Base-by-base conservation (phyloP, 2,888 invertebrate species). In the Blastobasis adustella region DNA sequence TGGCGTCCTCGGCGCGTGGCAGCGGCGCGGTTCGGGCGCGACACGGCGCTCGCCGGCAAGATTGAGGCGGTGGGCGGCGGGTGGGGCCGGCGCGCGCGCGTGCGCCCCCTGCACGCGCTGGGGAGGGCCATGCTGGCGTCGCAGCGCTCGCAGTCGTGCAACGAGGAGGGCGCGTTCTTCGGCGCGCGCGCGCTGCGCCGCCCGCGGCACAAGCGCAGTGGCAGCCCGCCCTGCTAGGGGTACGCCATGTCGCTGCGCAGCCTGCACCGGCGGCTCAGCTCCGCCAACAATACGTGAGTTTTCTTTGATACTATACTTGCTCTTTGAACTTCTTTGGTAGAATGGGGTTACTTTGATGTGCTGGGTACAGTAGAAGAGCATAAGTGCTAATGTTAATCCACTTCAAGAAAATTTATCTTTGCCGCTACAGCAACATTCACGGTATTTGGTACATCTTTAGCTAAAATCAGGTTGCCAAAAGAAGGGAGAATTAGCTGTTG, bases 201-300 rank as follows among this genome's bases (percentile, higher is more conserved):
- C 89, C 90, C 90, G 84, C 90, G 89, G 78, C 88, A 86, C 77
- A 89, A 89, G 74, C 85, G 86, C 70, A 90, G 83, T 84, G 86
- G 89, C 68, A 90, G 89, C 74, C 90, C 90, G 79, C 90, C 89
- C 73, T 89, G 89, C 89, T 89, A 89, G 89, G 89, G 89, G 88
- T 87, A 89, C 89, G 89, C 89, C 91, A 91, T 90, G 90, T 91
- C 90, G 91, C 90, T 87, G 90, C 90, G 89, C 89, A 90, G 88
- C 90, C 90, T 90, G 74, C 90, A 90, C 83, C 90, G 91, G 69
- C 90, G 91, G 79, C 89, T 91, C 71, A 90, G 90, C 79, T 89
- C 90, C 85, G 86, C 84, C 71, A 83, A 82, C 77, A 86, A 90
- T 89, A 90, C 90, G 91, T 90, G 73, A 91, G 91, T 86, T 54